Evolutionary conservation across 2,113 vertebrate genomes (phyloP).

Genomic region (Sitta europaea): DNA sequence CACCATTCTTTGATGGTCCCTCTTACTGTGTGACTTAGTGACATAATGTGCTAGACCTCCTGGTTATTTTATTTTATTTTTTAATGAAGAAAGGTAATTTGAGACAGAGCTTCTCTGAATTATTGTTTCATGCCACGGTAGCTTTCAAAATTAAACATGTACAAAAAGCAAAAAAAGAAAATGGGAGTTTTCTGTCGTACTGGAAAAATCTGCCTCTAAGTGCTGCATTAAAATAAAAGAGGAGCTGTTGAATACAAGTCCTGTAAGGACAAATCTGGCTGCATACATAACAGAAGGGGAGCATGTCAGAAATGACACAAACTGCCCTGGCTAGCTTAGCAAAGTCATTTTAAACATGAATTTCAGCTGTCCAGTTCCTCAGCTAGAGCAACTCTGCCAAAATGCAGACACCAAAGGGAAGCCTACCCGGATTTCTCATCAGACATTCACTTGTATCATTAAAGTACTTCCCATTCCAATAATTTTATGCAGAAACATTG

Average conservation of each 20-base stretch:
- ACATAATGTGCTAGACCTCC: slow-evolving; percentile 66
- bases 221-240: background rate
- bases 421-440: background rate
- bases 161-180: background rate
- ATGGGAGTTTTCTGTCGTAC: background rate
- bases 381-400: background rate
- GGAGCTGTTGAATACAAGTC: background rate
- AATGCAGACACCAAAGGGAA: background rate
- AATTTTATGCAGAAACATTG: background rate
- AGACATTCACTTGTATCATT: background rate
- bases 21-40: slow-evolving; percentile 64
- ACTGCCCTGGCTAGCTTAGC: background rate
- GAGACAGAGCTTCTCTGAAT: background rate
- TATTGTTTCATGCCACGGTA: background rate
- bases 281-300: background rate
- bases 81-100: slow-evolving; percentile 59
- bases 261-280: background rate
- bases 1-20: slow-evolving; percentile 67
- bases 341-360: background rate
- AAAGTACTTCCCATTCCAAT: background rate
- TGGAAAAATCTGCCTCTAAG: background rate
- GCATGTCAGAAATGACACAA: background rate
- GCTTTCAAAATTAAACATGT: background rate
- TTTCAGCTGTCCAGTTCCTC: background rate
- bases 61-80: slow-evolving; percentile 50